Evolutionary conservation across 2,888 invertebrate genomes (phyloP), one percentile per base, ranked within the genome.

Genomic region (Euplagia quadripunctaria): DNA sequence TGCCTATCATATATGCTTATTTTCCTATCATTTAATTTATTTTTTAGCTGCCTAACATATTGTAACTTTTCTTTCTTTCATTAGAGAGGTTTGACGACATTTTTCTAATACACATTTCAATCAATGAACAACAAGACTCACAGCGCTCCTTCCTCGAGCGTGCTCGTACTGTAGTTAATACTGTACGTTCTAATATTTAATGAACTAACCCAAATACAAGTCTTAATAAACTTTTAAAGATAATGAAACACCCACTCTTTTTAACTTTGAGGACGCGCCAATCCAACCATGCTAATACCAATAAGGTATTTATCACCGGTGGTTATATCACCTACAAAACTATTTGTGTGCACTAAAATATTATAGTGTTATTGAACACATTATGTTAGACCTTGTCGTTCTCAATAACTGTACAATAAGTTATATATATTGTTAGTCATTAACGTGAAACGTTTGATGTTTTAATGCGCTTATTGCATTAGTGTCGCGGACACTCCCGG

Each of bases 391-490:
- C 41, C 20, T 49, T 20, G 14, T 49, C 49, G 41, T 70, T 49
- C 58, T 61, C 63, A 11, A 12, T 49, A 61, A 61, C 31, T 20
- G 17, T 17, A 49, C 61, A 49, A 46, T 68, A 61, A 58, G n/a
- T 61, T 49, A 61, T 49, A 31, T 42, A 31, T 31, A 8, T 43
- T 41, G 46, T 70, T 41, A 73, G 73, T 72, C 82, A 66, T 68
- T 61, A 72, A 64, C 64, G 68, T 67, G 68, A 73, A 71, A 66
- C 70, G 67, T 55, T 73, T 84, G 63, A 70, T 70, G 69, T 70
- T 63, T 63, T 51, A 73, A 79, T 76, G 82, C 66, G 79, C 68
- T 79, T 75, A 82, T 75, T 74, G 76, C 82, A 76, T 81, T 82
- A 82, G 72, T 42, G 42, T 58, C 31, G 69, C 6, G 31, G 11